Conservation (phyloP, 2,888 invertebrate species). For the Polymixis flavicincta region DNA sequence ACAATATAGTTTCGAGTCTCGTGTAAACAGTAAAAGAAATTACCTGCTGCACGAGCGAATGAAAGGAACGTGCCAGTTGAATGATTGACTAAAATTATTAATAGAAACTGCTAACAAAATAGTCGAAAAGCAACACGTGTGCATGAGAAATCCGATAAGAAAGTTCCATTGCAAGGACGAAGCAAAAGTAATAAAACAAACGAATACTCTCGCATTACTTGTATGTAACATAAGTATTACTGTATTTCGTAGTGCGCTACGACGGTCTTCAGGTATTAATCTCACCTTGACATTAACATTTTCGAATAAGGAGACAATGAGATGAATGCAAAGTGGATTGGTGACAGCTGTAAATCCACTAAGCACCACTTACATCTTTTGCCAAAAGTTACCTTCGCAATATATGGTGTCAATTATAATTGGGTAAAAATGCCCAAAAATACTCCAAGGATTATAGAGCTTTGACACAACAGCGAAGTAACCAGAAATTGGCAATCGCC, state of each 20-base stretch:
- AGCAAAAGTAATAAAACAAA: constrained; percentile 22
- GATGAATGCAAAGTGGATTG: constrained; percentile 12
- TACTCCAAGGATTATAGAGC: constrained; percentile 46
- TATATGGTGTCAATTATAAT: constrained; percentile 31
- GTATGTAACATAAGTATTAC: not conserved
- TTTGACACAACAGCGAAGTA: constrained; percentile 48
- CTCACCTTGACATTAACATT: constrained; percentile 11
- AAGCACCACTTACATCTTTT: not conserved
- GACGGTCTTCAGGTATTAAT: not conserved
- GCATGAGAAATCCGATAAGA: constrained; percentile 32
- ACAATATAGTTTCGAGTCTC: not conserved
- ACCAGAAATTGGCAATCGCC: constrained; percentile 67
- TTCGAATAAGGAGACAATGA: not conserved
- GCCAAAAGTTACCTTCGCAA: constrained; percentile 31
- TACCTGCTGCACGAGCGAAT: constrained; percentile 19
- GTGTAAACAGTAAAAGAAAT: constrained; percentile 6
- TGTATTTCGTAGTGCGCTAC: too few relatives aligned
- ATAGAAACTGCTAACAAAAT: constrained; percentile 47
- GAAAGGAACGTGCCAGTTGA: constrained; percentile 30
- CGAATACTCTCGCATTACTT: not conserved
- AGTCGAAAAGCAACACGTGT: constrained; percentile 45
- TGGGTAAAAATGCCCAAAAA: constrained; percentile 25
- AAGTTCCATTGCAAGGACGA: constrained; percentile 30
- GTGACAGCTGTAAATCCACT: constrained; percentile 17
- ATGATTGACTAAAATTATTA: constrained; percentile 40